Conservation (phyloP, 2,113 vertebrate species). For the Misgurnus anguillicaudatus region DNA sequence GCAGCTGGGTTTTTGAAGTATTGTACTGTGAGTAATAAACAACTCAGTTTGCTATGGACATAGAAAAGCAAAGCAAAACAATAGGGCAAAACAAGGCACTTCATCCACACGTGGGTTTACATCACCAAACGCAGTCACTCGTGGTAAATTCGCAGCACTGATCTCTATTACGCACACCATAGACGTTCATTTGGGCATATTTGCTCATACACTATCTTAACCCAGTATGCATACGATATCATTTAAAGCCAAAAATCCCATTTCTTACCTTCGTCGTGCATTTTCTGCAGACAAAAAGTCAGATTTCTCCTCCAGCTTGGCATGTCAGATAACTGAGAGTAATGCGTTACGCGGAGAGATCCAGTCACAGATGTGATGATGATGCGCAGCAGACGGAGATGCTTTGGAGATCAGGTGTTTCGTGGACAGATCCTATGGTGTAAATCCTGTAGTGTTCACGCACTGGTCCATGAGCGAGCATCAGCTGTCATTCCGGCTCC, state of each 20-base stretch:
- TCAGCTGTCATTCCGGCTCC: constrained; percentile 17
- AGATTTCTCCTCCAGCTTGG: constrained; percentile 85
- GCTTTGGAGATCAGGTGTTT: constrained; percentile 17
- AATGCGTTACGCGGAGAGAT: constrained; percentile 17
- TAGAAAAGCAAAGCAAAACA: background rate
- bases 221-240: background rate
- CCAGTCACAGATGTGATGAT: background rate
- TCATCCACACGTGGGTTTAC: constrained; percentile 13
- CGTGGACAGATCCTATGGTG: constrained; percentile 22
- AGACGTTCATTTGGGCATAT: background rate
- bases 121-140: constrained; percentile 21
- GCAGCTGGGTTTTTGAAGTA: background rate
- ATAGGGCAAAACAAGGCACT: background rate
- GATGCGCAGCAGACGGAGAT: background rate
- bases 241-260: background rate
- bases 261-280: constrained; percentile 83
- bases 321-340: constrained; percentile 66
- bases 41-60: background rate
- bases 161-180: background rate
- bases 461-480: constrained; percentile 35
- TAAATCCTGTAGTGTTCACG: constrained; percentile 8
- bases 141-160: background rate
- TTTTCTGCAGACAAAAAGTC: constrained; percentile 82
- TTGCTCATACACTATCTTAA: background rate
- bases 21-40: background rate